Conservation (phyloP, 2,888 invertebrate species). For the Tenodera sinensis region DNA sequence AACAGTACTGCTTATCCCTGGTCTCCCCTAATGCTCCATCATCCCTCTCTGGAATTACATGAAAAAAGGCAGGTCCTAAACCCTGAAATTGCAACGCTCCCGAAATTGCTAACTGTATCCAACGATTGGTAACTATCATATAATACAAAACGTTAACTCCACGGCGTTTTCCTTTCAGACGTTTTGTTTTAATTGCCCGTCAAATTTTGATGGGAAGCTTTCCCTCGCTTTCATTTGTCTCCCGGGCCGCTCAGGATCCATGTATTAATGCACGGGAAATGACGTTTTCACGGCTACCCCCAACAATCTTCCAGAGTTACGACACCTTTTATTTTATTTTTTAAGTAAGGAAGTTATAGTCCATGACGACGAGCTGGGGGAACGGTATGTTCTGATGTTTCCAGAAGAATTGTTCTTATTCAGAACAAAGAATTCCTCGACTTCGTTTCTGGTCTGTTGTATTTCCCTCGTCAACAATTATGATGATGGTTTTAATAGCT, state of each 20-base stretch:
- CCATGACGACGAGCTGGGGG: not conserved
- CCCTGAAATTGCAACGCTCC: not conserved
- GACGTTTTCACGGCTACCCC: not conserved
- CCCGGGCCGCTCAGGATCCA: not conserved
- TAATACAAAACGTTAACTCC: not conserved
- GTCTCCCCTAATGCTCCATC: not conserved
- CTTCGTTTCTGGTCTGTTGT: not conserved
- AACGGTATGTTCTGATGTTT: not conserved
- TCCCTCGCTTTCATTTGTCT: not conserved
- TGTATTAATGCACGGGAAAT: not conserved
- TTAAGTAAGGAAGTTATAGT: not conserved
- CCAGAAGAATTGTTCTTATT: not conserved
- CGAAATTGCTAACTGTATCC: not conserved
- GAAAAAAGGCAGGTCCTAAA: not conserved
- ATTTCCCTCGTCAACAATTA: not conserved
- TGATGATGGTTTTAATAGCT: not conserved
- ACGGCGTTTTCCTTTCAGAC: slow-evolving; percentile 3
- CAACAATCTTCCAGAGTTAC: not conserved
- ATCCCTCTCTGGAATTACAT: not conserved
- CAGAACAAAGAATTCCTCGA: not conserved
- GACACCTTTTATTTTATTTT: not conserved
- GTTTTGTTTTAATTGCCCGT: slow-evolving; percentile 16
- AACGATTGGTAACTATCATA: slow-evolving; percentile 8
- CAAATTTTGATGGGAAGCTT: slow-evolving; percentile 8
- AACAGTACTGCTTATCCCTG: not conserved